Conservation (phyloP, 2,888 invertebrate genomes). For the Diplazon laetatorius region DNA sequence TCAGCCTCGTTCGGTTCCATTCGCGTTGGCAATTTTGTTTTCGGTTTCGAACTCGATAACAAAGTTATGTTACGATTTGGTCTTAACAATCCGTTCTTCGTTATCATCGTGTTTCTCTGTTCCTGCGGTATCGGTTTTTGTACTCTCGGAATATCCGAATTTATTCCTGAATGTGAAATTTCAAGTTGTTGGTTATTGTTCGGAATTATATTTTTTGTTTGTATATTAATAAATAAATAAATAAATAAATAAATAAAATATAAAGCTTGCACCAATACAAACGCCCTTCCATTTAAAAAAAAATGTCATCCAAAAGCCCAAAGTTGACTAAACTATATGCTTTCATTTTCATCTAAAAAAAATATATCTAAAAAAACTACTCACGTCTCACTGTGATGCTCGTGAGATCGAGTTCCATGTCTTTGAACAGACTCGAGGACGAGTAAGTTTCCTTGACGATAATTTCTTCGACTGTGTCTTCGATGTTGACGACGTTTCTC, state of each 20-base stretch:
- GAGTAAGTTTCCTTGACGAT: conserved; percentile 90
- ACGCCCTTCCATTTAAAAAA: too few relatives aligned
- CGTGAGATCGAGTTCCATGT: conserved; percentile 89
- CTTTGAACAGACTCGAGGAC: conserved; percentile 88
- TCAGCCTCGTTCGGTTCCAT: conserved; percentile 75
- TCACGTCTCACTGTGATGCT: conserved; percentile 89
- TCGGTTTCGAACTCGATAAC: conserved; percentile 73
- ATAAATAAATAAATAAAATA: too few relatives aligned
- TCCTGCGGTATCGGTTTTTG: conserved; percentile 72
- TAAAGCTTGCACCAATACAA: too few relatives aligned
- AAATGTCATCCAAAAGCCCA: too few relatives aligned
- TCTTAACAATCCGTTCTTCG: conserved; percentile 78
- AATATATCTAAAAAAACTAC: too few relatives aligned
- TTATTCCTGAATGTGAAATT: conserved; percentile 72
- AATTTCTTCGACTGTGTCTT: conserved; percentile 89
- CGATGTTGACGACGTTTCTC: conserved; percentile 89
- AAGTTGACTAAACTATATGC: too few relatives aligned
- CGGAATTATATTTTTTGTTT: too few relatives aligned
- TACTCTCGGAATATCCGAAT: conserved; percentile 67
- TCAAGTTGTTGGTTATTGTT: too few relatives aligned
- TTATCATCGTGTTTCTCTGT: conserved; percentile 80
- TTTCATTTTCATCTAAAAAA: conserved; percentile 13
- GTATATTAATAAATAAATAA: too few relatives aligned
- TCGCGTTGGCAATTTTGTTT: conserved; percentile 69
- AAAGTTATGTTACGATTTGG: conserved; percentile 77